phyloP scores from a whole-genome alignment of 1,140 invertebrate species.

The Myzus persicae region DNA sequence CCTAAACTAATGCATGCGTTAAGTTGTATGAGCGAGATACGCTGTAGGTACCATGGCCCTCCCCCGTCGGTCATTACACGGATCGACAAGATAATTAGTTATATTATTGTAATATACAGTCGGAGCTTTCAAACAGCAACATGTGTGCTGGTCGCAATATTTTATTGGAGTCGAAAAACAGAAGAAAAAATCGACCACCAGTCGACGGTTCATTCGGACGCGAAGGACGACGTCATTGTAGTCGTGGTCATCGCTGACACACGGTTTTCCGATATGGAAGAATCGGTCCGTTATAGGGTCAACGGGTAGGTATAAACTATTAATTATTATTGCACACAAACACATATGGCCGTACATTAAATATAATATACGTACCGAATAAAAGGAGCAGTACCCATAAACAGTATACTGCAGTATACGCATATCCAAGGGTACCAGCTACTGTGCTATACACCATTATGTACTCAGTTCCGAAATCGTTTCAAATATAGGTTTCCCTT shows the following conservation, averaged over 20 bases:
- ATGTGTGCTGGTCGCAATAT: no score
- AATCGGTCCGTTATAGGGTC: conserved; percentile 17
- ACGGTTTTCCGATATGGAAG: conserved; percentile 33
- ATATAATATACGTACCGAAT: not conserved
- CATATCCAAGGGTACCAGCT: conserved; percentile 25
- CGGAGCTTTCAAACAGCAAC: no score
- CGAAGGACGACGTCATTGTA: not conserved
- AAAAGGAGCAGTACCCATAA: not conserved
- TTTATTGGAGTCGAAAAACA: not conserved
- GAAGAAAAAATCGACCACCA: not conserved
- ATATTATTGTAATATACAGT: no score
- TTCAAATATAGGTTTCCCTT: not conserved
- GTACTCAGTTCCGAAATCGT: not conserved
- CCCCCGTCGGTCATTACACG: not conserved
- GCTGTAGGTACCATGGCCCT: no score
- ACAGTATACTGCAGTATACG: not conserved
- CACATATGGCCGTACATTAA: not conserved
- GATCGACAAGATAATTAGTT: not conserved
- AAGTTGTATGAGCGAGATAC: no score
- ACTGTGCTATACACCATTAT: not conserved
- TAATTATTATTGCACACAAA: not conserved
- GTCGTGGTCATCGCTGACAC: not conserved
- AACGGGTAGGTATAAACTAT: not conserved
- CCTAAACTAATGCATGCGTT: no score
- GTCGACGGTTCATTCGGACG: not conserved